Evolutionary conservation across 2,797 vertebrate genomes (phyloP).

Genomic region (Anabas testudineus): DNA sequence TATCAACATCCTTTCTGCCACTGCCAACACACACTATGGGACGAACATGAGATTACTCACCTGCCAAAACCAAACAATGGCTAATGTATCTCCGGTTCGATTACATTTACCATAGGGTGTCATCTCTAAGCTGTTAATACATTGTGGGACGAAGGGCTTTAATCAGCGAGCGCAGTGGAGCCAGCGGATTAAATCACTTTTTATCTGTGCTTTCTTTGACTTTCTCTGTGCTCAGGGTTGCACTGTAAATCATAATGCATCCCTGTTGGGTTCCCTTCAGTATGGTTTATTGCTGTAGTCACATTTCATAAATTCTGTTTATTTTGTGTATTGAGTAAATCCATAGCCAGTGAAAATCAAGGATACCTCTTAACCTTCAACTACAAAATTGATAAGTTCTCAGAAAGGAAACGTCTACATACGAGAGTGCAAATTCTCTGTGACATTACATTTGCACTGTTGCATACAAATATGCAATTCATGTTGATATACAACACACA

Average conservation of each 20-base stretch:
- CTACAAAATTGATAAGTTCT: slow-evolving; percentile 40
- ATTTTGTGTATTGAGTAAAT: slow-evolving; percentile 75
- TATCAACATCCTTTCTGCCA: slow-evolving; percentile 55
- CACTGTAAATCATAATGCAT: slow-evolving; percentile 77
- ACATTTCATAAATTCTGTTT: slow-evolving; percentile 81
- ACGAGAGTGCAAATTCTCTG: neutral
- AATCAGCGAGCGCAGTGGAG: slow-evolving; percentile 78
- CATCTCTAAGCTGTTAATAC: slow-evolving; percentile 82
- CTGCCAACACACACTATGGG: slow-evolving; percentile 48
- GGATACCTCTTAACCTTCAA: slow-evolving; percentile 48
- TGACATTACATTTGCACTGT: neutral
- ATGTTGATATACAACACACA: slow-evolving; percentile 3
- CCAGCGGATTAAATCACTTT: slow-evolving; percentile 82
- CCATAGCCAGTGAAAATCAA: slow-evolving; percentile 63
- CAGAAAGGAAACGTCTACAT: slow-evolving; percentile 14
- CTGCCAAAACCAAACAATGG: slow-evolving; percentile 76
- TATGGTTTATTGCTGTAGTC: slow-evolving; percentile 76
- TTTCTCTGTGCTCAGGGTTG: slow-evolving; percentile 77
- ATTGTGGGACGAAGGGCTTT: slow-evolving; percentile 78
- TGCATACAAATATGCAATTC: neutral
- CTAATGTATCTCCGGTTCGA: slow-evolving; percentile 76
- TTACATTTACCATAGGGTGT: slow-evolving; percentile 81
- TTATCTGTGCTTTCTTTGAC: slow-evolving; percentile 82
- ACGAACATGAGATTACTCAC: slow-evolving; percentile 69
- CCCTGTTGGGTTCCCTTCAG: slow-evolving; percentile 79